Evolutionary conservation across 2,888 invertebrate genomes (phyloP).

Genomic region (Thalpophila matura): DNA sequence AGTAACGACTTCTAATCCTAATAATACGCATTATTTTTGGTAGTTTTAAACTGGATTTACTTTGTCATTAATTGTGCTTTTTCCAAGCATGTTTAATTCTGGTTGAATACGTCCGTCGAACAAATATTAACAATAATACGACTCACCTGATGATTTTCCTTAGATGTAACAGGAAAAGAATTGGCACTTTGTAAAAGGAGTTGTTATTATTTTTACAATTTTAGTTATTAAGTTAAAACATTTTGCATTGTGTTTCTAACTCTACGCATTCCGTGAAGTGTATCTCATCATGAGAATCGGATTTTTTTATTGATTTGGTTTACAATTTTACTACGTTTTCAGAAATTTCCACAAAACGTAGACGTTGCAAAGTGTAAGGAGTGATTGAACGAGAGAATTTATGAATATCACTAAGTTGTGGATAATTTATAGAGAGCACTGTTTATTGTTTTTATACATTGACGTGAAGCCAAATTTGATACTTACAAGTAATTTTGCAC

Average conservation of each 20-base stretch:
- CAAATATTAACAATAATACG: too few species aligned
- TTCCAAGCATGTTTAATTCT: conserved; percentile 39
- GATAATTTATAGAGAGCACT: conserved; percentile 48
- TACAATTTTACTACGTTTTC: conserved; percentile 72
- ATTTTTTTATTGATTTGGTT: conserved; percentile 52
- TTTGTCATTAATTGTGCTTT: conserved; percentile 30
- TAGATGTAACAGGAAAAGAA: conserved; percentile 34
- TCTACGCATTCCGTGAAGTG: conserved; percentile 56
- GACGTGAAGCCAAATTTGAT: conserved; percentile 62
- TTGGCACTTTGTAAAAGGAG: conserved; percentile 47
- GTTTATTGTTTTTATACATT: conserved; percentile 57
- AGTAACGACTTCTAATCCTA: conserved; percentile 32
- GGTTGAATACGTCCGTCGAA: conserved; percentile 39
- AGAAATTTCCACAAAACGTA: conserved; percentile 76
- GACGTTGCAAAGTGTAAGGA: conserved; percentile 70
- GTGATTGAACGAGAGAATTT: conserved; percentile 62
- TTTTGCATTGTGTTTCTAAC: conserved; percentile 56
- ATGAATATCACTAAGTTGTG: conserved; percentile 51
- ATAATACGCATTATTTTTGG: conserved; percentile 29
- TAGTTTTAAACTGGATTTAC: conserved; percentile 31
- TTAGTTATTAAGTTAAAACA: conserved; percentile 65
- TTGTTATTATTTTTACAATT: conserved; percentile 45
- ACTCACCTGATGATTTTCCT: conserved; percentile 37
- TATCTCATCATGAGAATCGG: conserved; percentile 52
- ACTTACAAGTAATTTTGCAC: conserved; percentile 43